Conservation (phyloP, 2,888 invertebrate species). For the Phyto melanocephala region DNA sequence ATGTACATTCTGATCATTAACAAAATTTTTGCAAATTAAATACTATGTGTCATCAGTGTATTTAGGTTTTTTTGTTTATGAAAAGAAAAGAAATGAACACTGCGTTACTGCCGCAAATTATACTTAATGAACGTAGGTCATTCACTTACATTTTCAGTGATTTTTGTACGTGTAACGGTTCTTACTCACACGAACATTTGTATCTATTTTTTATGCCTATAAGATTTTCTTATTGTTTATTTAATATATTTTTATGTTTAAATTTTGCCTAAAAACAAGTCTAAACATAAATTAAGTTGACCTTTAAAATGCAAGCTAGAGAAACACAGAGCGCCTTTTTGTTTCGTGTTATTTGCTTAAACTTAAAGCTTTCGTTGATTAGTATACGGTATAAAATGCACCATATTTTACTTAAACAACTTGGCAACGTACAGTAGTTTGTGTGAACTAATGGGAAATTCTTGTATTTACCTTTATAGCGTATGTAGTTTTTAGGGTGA, state of each 20-base stretch:
- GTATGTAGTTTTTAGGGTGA: too few species aligned
- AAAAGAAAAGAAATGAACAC: neutral
- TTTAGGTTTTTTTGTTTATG: neutral
- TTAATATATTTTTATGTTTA: slow-evolving; percentile 24
- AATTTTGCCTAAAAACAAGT: neutral
- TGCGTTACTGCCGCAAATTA: neutral
- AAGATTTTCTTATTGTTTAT: neutral
- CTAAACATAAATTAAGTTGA: slow-evolving; percentile 25
- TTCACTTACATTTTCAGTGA: slow-evolving; percentile 6
- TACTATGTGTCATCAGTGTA: neutral
- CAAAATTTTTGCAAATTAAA: neutral
- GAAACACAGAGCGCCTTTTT: too few species aligned
- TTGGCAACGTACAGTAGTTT: neutral
- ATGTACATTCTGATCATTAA: neutral
- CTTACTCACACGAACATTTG: neutral
- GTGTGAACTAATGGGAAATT: too few species aligned
- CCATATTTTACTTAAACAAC: neutral
- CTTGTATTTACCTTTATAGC: too few species aligned
- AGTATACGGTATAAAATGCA: neutral
- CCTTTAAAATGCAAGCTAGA: neutral
- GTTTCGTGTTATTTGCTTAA: too few species aligned
- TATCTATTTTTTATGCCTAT: neutral
- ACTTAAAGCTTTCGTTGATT: too few species aligned
- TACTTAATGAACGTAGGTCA: neutral
- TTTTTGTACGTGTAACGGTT: neutral